A percentile compares a stretch with the other conserved stretches of the same genome.
Evolutionary conservation across 2,113 vertebrate genomes (phyloP).

Genomic region (Pelmatolapia mariae): DNA sequence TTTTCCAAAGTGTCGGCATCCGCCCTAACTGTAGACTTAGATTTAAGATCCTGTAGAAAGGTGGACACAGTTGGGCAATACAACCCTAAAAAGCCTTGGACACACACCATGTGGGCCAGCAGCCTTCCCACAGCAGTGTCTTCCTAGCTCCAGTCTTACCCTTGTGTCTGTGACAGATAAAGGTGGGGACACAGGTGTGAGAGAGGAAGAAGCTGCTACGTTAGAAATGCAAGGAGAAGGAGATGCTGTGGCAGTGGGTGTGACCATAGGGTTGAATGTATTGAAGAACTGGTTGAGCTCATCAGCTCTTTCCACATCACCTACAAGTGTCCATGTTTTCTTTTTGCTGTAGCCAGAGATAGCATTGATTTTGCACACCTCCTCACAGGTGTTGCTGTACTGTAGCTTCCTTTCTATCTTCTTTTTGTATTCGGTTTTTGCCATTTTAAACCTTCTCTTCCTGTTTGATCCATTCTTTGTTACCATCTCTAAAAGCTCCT

Average conservation of each 20-base stretch:
- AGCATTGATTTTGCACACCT: background rate
- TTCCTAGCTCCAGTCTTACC: background rate
- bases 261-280: background rate
- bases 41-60: background rate
- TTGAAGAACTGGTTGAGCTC: background rate
- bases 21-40: background rate
- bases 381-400: background rate
- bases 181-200: background rate
- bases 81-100: background rate
- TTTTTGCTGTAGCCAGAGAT: background rate
- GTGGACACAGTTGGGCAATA: background rate
- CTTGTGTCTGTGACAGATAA: background rate
- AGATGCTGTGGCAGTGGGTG: background rate
- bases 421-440: background rate
- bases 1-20: background rate
- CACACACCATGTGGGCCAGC: background rate
- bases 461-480: background rate
- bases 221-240: background rate
- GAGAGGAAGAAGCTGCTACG: background rate
- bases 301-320: background rate
- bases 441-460: background rate
- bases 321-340: background rate
- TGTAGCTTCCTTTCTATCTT: background rate
- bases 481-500: too few relatives aligned
- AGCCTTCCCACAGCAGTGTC: background rate